Conservation (phyloP, 2,888 invertebrate genomes). For the Laothoe populi region DNA sequence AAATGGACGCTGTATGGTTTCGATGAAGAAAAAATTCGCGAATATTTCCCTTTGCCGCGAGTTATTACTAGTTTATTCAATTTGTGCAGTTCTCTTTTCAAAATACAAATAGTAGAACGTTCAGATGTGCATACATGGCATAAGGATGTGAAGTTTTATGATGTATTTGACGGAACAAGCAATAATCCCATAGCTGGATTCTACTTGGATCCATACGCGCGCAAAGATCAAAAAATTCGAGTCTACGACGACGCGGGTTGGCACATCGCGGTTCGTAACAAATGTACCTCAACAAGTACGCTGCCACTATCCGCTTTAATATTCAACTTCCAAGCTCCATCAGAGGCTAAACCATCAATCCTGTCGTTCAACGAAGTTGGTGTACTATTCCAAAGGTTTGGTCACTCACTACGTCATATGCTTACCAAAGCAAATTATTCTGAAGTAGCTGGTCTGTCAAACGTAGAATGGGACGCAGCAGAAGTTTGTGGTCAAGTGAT, state of each 20-base stretch:
- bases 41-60: slow-evolving; percentile 92
- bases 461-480: slow-evolving; percentile 97
- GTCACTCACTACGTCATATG: slow-evolving; percentile 93
- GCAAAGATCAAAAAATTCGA: slow-evolving; percentile 86
- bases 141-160: slow-evolving; percentile 92
- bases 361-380: slow-evolving; percentile 91
- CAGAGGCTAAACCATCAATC: slow-evolving; percentile 87
- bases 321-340: slow-evolving; percentile 91
- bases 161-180: slow-evolving; percentile 89
- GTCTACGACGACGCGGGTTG: slow-evolving; percentile 87
- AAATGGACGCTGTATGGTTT: slow-evolving; percentile 86
- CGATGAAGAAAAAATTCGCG: slow-evolving; percentile 88
- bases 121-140: slow-evolving; percentile 91
- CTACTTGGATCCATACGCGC: slow-evolving; percentile 92
- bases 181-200: slow-evolving; percentile 90
- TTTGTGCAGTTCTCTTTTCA: slow-evolving; percentile 91
- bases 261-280: slow-evolving; percentile 91
- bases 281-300: slow-evolving; percentile 86
- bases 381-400: slow-evolving; percentile 93
- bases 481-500: slow-evolving; percentile 93
- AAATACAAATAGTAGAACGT: slow-evolving; percentile 89
- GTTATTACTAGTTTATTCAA: slow-evolving; percentile 92
- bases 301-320: slow-evolving; percentile 92
- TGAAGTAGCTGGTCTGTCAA: slow-evolving; percentile 93
- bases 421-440: slow-evolving; percentile 92